These are phyloP conservation scores for Chirona hameri DNA, from an alignment of 2,888 invertebrate genomes.

Conservation along the genomic window DNA sequence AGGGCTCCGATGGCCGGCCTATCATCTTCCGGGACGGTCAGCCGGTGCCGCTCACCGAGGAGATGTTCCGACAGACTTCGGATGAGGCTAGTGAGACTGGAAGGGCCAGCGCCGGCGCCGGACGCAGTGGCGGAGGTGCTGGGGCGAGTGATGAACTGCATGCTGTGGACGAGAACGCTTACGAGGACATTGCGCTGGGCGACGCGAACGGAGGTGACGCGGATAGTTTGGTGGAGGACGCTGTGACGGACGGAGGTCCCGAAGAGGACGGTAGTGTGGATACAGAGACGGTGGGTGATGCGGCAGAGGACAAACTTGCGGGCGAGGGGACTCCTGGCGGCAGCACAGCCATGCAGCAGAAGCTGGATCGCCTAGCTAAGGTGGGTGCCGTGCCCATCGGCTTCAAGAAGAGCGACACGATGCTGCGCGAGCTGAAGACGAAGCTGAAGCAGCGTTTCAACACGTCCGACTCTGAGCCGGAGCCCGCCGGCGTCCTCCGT, in stretches of 20 bases:
- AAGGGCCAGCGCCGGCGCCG: background rate
- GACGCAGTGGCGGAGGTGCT: background rate
- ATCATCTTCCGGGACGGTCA: slow-evolving; percentile 39
- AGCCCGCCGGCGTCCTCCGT: background rate
- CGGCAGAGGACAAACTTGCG: background rate
- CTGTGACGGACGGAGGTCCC: background rate
- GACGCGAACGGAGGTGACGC: background rate
- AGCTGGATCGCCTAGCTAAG: slow-evolving; percentile 35
- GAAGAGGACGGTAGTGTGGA: background rate
- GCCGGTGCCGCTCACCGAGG: slow-evolving; percentile 38
- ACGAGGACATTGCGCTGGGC: slow-evolving; percentile 31
- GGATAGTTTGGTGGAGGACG: background rate
- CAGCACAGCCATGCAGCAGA: slow-evolving; percentile 24
- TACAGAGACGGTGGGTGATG: background rate
- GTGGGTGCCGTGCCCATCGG: slow-evolving; percentile 39
- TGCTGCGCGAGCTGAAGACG: slow-evolving; percentile 41
- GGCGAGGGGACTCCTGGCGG: background rate
- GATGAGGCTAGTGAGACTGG: background rate
- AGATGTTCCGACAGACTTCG: slow-evolving; percentile 35
- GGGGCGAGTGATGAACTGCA: background rate
- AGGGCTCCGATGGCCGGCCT: slow-evolving; percentile 33
- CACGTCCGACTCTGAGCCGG: slow-evolving; percentile 31
- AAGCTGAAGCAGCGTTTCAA: slow-evolving; percentile 40
- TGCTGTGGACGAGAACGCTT: slow-evolving; percentile 12
- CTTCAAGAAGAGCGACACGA: slow-evolving; percentile 39